Evolutionary conservation across 2,888 invertebrate genomes (phyloP).

Genomic region (Notodromas monacha): DNA sequence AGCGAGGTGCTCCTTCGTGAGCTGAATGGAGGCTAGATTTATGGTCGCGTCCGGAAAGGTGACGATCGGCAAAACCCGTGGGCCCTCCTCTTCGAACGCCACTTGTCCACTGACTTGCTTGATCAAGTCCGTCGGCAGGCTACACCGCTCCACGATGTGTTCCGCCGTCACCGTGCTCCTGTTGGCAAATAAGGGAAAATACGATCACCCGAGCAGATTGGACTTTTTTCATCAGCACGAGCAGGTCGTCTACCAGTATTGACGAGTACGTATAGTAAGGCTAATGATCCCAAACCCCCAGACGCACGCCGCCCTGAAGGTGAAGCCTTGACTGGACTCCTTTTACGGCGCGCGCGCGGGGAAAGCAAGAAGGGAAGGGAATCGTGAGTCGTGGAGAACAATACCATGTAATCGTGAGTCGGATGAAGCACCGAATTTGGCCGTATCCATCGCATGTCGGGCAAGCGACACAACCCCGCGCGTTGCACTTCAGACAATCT

Average conservation of each 20-base stretch:
- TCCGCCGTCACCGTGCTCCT: slow-evolving; percentile 21
- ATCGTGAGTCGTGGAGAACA: slow-evolving; percentile 5
- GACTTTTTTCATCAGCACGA: too few relatives aligned
- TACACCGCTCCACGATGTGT: slow-evolving; percentile 17
- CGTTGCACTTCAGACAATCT: slow-evolving; percentile 17
- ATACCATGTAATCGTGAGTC: slow-evolving; percentile 18
- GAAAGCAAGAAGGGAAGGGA: too few relatives aligned
- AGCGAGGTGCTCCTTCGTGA: slow-evolving; percentile 17
- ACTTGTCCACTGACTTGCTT: slow-evolving; percentile 18
- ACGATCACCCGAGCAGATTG: too few relatives aligned
- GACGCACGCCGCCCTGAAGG: too few relatives aligned
- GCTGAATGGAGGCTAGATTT: slow-evolving; percentile 17
- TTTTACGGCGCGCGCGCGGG: too few relatives aligned
- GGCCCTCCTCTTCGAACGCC: slow-evolving; percentile 19
- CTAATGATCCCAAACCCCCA: too few relatives aligned
- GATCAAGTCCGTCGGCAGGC: slow-evolving; percentile 18
- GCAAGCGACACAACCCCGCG: slow-evolving; percentile 18
- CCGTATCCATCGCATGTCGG: slow-evolving; percentile 17
- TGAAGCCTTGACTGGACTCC: too few relatives aligned
- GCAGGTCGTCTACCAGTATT: too few relatives aligned
- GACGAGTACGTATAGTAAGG: too few relatives aligned
- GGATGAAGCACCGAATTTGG: slow-evolving; percentile 19
- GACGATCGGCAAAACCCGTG: slow-evolving; percentile 17
- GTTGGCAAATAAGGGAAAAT: slow-evolving; percentile 9
- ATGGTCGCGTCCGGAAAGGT: slow-evolving; percentile 19